These are phyloP conservation scores for Trogon melanurus DNA, from an alignment of 2,113 vertebrate species.

Conservation along the genomic window DNA sequence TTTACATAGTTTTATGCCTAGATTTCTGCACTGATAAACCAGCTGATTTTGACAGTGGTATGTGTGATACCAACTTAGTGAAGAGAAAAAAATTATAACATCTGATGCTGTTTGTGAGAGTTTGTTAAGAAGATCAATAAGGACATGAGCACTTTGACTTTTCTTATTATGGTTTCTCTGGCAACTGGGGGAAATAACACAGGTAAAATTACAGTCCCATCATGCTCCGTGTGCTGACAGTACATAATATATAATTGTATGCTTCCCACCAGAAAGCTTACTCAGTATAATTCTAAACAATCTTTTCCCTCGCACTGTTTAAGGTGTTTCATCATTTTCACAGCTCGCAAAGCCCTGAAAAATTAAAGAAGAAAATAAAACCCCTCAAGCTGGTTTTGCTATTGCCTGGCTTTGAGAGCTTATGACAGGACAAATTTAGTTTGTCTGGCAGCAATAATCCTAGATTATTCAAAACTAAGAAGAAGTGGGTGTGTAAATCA, in stretches of 20 bases:
- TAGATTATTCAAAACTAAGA: constrained; percentile 40
- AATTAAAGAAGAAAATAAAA: constrained; percentile 30
- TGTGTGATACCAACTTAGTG: not conserved
- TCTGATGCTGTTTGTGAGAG: not conserved
- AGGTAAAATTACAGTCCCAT: constrained; percentile 58
- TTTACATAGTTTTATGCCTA: not conserved
- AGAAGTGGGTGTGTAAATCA: constrained; percentile 39
- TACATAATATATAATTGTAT: constrained; percentile 37
- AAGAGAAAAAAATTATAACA: constrained; percentile 41
- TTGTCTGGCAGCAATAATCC: constrained; percentile 29
- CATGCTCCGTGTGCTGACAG: constrained; percentile 43
- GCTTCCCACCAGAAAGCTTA: constrained; percentile 56
- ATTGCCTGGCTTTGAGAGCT: constrained; percentile 23
- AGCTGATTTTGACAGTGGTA: not conserved
- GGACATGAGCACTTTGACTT: constrained; percentile 34
- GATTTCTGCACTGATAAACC: not conserved
- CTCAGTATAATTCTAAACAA: constrained; percentile 32
- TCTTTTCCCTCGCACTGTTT: not conserved
- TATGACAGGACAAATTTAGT: constrained; percentile 50
- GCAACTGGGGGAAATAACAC: constrained; percentile 54
- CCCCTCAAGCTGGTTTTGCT: not conserved
- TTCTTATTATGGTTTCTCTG: constrained; percentile 59
- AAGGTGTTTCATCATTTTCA: constrained; percentile 34
- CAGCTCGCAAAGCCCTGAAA: constrained; percentile 22
- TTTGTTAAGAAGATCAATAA: constrained; percentile 50